Percentiles rank a stretch among this genome's conserved stretches.
phyloP scores from a whole-genome alignment of 92 coral and sea anemone species.

The Actinostola sp. region DNA sequence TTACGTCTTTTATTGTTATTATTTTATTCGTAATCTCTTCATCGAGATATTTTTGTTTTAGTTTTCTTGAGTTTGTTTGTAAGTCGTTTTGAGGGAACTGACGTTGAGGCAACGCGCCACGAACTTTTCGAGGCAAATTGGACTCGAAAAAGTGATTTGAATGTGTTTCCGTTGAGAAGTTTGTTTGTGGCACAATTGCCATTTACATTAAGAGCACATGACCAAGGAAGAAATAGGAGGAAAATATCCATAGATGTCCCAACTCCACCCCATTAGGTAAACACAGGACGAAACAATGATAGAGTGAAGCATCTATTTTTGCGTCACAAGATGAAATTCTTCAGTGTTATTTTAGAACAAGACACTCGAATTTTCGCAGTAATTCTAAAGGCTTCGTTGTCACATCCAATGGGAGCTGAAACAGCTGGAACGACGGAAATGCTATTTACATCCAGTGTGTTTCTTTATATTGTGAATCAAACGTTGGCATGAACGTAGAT shows the following conservation, averaged over 20 bases:
- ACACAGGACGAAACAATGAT: not conserved
- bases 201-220: not conserved
- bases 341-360: no score
- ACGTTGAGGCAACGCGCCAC: no score
- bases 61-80: no score
- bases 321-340: not conserved
- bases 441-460: slow-evolving; percentile 10
- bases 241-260: not conserved
- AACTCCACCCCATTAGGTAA: not conserved
- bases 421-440: slow-evolving; percentile 6
- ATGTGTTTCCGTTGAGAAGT: slow-evolving; percentile 3
- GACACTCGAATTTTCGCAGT: no score
- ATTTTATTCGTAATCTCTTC: no score
- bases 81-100: not conserved
- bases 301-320: not conserved
- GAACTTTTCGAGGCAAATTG: no score
- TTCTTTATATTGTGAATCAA: not conserved
- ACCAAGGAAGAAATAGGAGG: not conserved
- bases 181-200: not conserved
- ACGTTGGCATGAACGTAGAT: not conserved
- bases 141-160: slow-evolving; percentile 10
- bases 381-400: no score
- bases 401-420: not conserved
- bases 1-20: not conserved
- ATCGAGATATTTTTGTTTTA: no score